phyloP scores from a whole-genome alignment of 2,113 vertebrate species.

The Coregonus clupeaformis region DNA sequence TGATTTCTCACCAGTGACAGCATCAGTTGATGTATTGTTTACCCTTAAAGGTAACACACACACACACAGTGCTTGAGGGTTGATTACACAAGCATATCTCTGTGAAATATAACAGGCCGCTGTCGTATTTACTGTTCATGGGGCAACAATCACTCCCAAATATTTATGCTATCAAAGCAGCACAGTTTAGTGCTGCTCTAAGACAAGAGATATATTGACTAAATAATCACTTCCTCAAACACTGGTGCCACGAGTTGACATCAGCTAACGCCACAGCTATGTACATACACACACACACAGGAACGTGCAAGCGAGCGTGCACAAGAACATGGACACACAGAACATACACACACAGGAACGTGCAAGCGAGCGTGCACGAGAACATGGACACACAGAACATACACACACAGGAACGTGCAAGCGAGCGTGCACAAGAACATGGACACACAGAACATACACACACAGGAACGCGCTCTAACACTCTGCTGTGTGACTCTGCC shows the following conservation, averaged over 20 bases:
- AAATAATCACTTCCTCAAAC: conserved; percentile 12
- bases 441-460: background rate
- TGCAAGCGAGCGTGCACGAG: background rate
- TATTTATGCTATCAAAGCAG: conserved; percentile 29
- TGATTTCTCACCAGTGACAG: background rate
- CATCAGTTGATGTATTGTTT: background rate
- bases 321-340: background rate
- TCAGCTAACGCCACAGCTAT: background rate
- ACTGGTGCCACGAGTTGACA: background rate
- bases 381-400: background rate
- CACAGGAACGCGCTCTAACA: background rate
- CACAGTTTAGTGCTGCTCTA: conserved; percentile 4
- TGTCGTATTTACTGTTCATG: background rate
- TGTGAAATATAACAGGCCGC: background rate
- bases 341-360: background rate
- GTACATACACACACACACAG: background rate
- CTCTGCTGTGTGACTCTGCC: background rate
- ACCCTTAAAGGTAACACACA: background rate
- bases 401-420: background rate
- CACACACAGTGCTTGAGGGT: background rate
- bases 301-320: background rate
- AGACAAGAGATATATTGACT: conserved; percentile 12
- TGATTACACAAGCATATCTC: background rate
- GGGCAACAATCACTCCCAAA: conserved; percentile 17
- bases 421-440: background rate